Evolutionary conservation across 1,140 invertebrate species (phyloP), one percentile per base, ranked within the genome.

Genomic region (Delia radicum): DNA sequence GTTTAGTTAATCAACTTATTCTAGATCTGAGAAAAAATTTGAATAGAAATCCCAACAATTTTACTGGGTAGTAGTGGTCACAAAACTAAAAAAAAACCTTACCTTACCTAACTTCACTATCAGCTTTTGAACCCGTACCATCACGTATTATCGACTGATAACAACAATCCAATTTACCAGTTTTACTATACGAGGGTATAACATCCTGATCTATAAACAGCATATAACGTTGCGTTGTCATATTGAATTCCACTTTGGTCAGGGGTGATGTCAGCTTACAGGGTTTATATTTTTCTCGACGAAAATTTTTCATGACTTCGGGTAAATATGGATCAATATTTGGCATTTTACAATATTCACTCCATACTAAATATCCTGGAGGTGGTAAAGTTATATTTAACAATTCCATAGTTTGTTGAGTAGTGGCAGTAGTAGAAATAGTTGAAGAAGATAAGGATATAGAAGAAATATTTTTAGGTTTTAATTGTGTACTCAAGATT

Each of bases 271-370:
- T 79, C 29, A 82, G 86, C 5, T 88, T 85, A 79, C 93, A 94
- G 0, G 86, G 74, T 28, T 91, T 87, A 55, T 90, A 90, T 74
- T 89, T 87, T 48, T 88, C 85, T 28, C 89, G 87, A 61, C 88
- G 88, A 18, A 92, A 89, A 76, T 90, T 89, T 28, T 87, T 83
- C 76, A 87, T 88, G n/a, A 93, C 90, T 21, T 91, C 90, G 8
- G 88, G 83, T 77, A 93, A 90, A 79, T 91, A 89, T 0, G 93
- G 92, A 81, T 94, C 89, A 55, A 92, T 85, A 61, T 92, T 89
- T 2, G 91, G 89, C 79, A 95, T 93, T 76, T 89, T 88, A 79
- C 93, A 95, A 74, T 89, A 89, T 2, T 91, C 86, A 80, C 89
- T 93, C 85, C 90, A 91, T 2, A 94, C 90, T 48, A 94, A 83